Evolutionary conservation across 2,888 invertebrate genomes (phyloP).

Genomic region (Salticus scenicus): DNA sequence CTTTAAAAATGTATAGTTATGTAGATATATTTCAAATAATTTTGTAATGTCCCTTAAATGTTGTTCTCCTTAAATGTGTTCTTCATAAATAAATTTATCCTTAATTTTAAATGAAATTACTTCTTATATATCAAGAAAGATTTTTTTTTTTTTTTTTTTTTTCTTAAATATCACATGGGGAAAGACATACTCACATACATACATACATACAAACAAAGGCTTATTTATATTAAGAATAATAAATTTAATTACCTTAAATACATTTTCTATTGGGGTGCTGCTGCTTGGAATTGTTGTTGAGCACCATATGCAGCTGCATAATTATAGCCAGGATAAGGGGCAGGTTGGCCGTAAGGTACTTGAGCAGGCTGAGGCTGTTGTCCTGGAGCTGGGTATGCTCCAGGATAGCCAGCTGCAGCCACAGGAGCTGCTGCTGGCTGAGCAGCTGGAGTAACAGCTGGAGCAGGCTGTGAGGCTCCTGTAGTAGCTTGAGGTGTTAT

Average conservation of each 20-base stretch:
- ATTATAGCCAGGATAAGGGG: constrained; percentile 61
- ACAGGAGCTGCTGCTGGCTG: constrained; percentile 53
- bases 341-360: constrained; percentile 60
- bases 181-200: too few relatives aligned
- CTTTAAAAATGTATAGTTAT: too few relatives aligned
- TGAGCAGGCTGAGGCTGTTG: constrained; percentile 59
- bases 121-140: too few relatives aligned
- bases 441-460: constrained; percentile 50
- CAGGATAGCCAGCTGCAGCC: constrained; percentile 57
- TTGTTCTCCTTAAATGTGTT: too few relatives aligned
- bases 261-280: constrained; percentile 39
- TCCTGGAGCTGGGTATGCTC: constrained; percentile 49
- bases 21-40: too few relatives aligned
- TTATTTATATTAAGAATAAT: not conserved
- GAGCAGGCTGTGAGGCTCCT: constrained; percentile 32
- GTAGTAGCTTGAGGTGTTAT: constrained; percentile 17
- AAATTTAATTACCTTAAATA: constrained; percentile 4
- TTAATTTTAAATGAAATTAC: too few relatives aligned
- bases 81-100: too few relatives aligned
- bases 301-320: constrained; percentile 62
- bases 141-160: too few relatives aligned
- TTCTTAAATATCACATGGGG: too few relatives aligned
- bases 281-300: constrained; percentile 52
- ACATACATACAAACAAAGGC: too few relatives aligned
- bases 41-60: too few relatives aligned